Conservation (phyloP, 1,140 invertebrate species). For the Trichogramma pretiosum region DNA sequence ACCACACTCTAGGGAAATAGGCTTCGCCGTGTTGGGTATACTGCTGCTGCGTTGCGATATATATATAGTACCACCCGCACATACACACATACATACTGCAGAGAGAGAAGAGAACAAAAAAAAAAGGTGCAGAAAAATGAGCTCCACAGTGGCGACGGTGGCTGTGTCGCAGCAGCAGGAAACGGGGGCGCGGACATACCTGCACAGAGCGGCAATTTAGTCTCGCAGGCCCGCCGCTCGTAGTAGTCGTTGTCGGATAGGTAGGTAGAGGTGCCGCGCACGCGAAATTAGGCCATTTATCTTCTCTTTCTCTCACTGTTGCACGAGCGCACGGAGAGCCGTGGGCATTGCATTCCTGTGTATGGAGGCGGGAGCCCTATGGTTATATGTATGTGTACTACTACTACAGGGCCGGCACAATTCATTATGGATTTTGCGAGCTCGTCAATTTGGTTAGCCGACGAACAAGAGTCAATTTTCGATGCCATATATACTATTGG, state of each 20-base stretch:
- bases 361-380: too few relatives aligned
- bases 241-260: too few relatives aligned
- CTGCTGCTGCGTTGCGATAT: neutral
- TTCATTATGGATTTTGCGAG: slow-evolving; percentile 6
- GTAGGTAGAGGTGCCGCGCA: too few relatives aligned
- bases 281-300: slow-evolving; percentile 12
- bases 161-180: too few relatives aligned
- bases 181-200: too few relatives aligned
- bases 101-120: too few relatives aligned
- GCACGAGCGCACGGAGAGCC: neutral
- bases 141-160: too few relatives aligned
- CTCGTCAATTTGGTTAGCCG: neutral
- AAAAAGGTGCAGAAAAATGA: too few relatives aligned
- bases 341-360: too few relatives aligned
- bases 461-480: neutral
- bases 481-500: neutral
- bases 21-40: slow-evolving; percentile 11
- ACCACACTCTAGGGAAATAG: slow-evolving; percentile 14
- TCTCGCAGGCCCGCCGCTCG: too few relatives aligned
- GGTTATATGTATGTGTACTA: too few relatives aligned
- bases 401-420: neutral
- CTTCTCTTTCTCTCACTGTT: neutral
- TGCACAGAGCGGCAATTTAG: slow-evolving; percentile 3
- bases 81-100: neutral
- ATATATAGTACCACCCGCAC: too few relatives aligned